Percentiles rank a stretch among this genome's conserved stretches.
These are phyloP conservation scores for zebrafish (Danio rerio) DNA, from an alignment of 2,113 vertebrate genomes.

Conservation along the genomic window DNA sequence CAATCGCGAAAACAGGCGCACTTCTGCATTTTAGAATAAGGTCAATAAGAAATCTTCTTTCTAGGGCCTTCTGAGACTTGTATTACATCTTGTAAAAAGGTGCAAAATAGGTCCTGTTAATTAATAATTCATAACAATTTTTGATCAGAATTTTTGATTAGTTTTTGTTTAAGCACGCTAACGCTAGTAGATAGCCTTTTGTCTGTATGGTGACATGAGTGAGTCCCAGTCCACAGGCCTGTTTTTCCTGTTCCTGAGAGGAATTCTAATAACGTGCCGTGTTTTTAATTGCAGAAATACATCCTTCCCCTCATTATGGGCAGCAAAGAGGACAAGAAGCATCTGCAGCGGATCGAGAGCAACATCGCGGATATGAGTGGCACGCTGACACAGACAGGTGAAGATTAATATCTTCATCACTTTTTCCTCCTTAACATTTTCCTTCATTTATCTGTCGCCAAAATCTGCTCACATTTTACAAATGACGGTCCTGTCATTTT, in stretches of 20 bases:
- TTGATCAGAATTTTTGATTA: too few species aligned
- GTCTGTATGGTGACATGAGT: conserved; percentile 12
- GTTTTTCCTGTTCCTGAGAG: conserved; percentile 57
- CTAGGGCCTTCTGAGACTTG: too few species aligned
- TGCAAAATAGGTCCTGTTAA: too few species aligned
- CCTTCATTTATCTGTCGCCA: conserved; percentile 99
- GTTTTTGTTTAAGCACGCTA: too few species aligned
- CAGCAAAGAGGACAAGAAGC: conserved; percentile 96
- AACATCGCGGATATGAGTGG: conserved; percentile 97
- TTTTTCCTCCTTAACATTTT: conserved; percentile 85
- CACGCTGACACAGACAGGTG: conserved; percentile 99
- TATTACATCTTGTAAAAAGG: too few species aligned
- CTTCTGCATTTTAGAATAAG: too few species aligned
- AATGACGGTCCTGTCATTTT: conserved; percentile 99
- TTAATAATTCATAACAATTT: too few species aligned
- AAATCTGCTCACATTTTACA: conserved; percentile 99
- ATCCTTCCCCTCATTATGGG: conserved; percentile 95
- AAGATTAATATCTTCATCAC: conserved; percentile 99
- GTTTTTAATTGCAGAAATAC: conserved; percentile 91
- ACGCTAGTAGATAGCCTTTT: background rate
- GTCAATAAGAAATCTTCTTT: too few species aligned
- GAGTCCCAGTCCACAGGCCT: background rate
- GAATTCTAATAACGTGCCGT: conserved; percentile 77
- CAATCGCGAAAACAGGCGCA: too few species aligned
- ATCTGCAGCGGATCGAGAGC: conserved; percentile 96